These are phyloP conservation scores for Liasis olivaceus DNA, from an alignment of 2,797 vertebrate genomes.

Conservation along the genomic window DNA sequence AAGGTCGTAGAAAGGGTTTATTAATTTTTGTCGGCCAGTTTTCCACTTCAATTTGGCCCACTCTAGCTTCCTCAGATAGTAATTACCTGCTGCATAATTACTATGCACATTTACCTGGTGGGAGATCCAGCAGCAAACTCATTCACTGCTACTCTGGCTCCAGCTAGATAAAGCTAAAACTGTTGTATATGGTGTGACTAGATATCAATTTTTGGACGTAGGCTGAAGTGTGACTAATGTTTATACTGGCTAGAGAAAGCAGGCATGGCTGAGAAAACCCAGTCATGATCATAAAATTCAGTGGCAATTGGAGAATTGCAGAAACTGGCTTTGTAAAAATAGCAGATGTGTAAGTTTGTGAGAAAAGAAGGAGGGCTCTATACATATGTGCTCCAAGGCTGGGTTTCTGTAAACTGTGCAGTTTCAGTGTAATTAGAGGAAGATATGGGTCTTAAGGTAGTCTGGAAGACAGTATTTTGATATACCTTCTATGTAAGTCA, in stretches of 20 bases:
- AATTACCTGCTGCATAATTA: background rate
- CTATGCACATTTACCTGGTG: background rate
- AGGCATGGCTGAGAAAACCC: background rate
- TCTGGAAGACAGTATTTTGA: background rate
- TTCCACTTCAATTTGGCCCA: background rate
- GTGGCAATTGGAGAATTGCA: background rate
- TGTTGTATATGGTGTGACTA: background rate
- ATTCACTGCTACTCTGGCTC: background rate
- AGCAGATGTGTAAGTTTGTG: background rate
- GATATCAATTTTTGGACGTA: background rate
- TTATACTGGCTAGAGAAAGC: background rate
- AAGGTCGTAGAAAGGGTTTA: background rate
- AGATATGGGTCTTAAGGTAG: background rate
- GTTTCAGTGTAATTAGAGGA: background rate
- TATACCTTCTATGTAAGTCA: background rate
- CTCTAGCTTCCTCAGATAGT: background rate
- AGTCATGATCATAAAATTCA: background rate
- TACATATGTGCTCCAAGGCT: background rate
- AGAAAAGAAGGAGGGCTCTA: background rate
- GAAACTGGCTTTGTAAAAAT: background rate
- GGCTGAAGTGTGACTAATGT: background rate
- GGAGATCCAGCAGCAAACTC: background rate
- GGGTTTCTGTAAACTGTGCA: background rate
- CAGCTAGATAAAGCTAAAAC: background rate
- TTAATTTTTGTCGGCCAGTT: background rate